Base-by-base conservation (phyloP, 92 coral and sea anemone genomes). In the Phenganax subtilis region DNA sequence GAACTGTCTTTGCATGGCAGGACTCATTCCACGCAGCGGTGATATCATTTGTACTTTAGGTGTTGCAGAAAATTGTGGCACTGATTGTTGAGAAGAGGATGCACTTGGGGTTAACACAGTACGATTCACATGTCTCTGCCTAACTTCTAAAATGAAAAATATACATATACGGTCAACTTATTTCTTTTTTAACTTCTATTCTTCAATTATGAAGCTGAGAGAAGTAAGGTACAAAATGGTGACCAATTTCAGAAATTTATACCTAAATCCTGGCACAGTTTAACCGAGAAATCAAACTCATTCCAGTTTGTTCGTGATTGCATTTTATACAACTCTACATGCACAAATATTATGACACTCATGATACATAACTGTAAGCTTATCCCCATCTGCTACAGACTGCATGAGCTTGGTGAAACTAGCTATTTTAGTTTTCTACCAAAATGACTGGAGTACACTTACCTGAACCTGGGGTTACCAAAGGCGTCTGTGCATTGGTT, bases 401-500 rank as follows among this genome's bases (percentile, higher is more conserved):
- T 37, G 25, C 25, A 20, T 20, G 47, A 37, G 3, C 47, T 37
- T 37, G 2, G 47, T 37, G 47, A 37, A 37, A 20, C 25, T 20
- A 20, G 25, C 25, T 20, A 20, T 20, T 20, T 20, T 20, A 20
- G 25, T 20, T 20, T 20, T 20, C 47, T 37, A 37, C 5, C 47
- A 6, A 51, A n/a, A 67, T 14, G n/a, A 44, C 28, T 11, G 16
- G 14, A 29, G 56, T 17, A 30, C 11, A 14, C 86, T 62, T 31
- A 75, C 93, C 85, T 84, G 91, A 66, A 56, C 89, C 85, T 75
- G 89, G 66, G 65, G 93, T 64, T 16, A 82, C 67, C 6, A 51
- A 20, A 29, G 55, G 77, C 28, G 15, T 7, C 60, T 64, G 63
- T 12, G 67, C 60, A 68, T 82, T 84, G 25, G 17, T 86, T 3